Conservation (phyloP, 2,888 invertebrate genomes). For the Stenchaetothrips biformis region DNA sequence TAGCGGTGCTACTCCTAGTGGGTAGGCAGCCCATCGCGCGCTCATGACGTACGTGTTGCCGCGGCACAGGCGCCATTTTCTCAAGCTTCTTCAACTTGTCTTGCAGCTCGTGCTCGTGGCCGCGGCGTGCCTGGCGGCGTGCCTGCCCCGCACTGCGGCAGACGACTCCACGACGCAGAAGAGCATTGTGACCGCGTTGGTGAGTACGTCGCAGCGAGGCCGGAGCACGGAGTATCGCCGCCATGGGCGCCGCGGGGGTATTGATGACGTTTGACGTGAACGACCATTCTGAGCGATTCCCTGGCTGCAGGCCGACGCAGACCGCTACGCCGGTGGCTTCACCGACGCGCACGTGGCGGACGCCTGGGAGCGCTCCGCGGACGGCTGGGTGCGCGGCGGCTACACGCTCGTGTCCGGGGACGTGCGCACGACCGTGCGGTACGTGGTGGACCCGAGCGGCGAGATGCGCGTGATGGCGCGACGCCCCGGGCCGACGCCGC, state of each 20-base stretch:
- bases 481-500: background rate
- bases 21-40: background rate
- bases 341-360: background rate
- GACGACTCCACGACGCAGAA: background rate
- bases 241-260: background rate
- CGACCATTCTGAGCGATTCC: background rate
- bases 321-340: constrained; percentile 3
- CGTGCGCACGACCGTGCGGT: background rate
- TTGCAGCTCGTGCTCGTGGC: background rate
- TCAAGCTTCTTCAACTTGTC: background rate
- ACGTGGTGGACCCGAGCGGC: constrained; percentile 2
- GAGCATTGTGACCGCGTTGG: background rate
- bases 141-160: background rate
- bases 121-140: background rate
- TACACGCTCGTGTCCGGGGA: constrained; percentile 13
- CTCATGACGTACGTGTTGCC: too few species aligned
- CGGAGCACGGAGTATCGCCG: background rate
- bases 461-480: constrained; percentile 15
- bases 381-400: constrained; percentile 16
- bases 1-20: background rate
- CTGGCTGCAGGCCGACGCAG: background rate
- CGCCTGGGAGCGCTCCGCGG: constrained; percentile 5
- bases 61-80: too few species aligned
- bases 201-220: background rate
- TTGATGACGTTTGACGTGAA: background rate